A percentile compares a stretch with the other conserved stretches of the same genome.
These are phyloP conservation scores for Melinaea menophilus DNA, from an alignment of 2,888 invertebrate genomes.

Conservation along the genomic window DNA sequence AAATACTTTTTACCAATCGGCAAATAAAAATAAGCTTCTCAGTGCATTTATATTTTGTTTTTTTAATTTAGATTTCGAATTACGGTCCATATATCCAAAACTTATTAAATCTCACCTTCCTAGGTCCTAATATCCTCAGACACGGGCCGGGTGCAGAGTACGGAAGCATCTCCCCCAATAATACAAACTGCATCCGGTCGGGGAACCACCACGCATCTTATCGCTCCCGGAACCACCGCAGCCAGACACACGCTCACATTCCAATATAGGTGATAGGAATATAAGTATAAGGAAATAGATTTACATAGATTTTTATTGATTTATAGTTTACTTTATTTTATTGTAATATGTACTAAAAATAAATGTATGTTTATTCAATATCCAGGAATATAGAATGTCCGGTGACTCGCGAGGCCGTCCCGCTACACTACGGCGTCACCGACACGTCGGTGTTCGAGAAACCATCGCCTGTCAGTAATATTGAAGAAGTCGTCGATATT, in stretches of 20 bases:
- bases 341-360: no score
- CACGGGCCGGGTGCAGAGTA: conserved; percentile 8
- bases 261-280: conserved; percentile 50
- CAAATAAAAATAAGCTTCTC: not conserved
- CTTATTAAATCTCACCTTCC: conserved; percentile 35
- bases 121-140: conserved; percentile 33
- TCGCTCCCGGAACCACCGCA: conserved; percentile 59
- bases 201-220: conserved; percentile 53
- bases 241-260: conserved; percentile 57
- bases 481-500: conserved; percentile 47
- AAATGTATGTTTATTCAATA: not conserved
- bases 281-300: no score
- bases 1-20: not conserved
- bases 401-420: conserved; percentile 59
- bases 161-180: conserved; percentile 33
- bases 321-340: no score
- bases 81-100: no score
- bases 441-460: conserved; percentile 65
- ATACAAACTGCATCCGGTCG: conserved; percentile 55
- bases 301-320: no score
- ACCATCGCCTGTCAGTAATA: conserved; percentile 40
- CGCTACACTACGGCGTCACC: conserved; percentile 64
- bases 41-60: no score
- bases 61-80: no score
- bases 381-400: conserved; percentile 54